phyloP scores from a whole-genome alignment of 1,140 invertebrate species.

The Orius insidiosus region DNA sequence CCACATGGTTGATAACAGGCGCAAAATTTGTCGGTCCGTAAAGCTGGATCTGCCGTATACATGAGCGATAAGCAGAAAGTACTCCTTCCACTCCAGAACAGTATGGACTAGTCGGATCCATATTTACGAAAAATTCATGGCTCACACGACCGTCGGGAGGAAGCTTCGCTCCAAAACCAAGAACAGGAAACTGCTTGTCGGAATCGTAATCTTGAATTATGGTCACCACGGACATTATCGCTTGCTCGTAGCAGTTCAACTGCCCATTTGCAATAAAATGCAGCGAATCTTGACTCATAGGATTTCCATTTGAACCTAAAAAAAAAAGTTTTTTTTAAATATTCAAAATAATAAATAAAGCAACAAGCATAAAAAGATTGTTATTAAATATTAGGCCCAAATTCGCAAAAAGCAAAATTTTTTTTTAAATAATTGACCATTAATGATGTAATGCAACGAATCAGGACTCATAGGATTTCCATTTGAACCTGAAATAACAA shows the following conservation, averaged over 20 bases:
- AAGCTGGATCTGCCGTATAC: slow-evolving; percentile 35
- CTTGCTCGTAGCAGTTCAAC: slow-evolving; percentile 38
- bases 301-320: slow-evolving; percentile 44
- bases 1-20: slow-evolving; percentile 40
- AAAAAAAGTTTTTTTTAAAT: too few relatives aligned
- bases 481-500: slow-evolving; percentile 44
- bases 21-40: slow-evolving; percentile 51
- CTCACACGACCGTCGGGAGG: slow-evolving; percentile 34
- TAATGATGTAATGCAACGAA: slow-evolving; percentile 40
- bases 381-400: neutral
- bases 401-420: neutral
- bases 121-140: slow-evolving; percentile 41
- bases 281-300: slow-evolving; percentile 33
- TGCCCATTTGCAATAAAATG: slow-evolving; percentile 32
- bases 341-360: too few relatives aligned
- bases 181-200: slow-evolving; percentile 36
- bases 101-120: slow-evolving; percentile 38
- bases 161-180: slow-evolving; percentile 38
- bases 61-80: slow-evolving; percentile 25
- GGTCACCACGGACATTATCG: slow-evolving; percentile 38
- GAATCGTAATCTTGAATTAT: slow-evolving; percentile 46
- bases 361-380: slow-evolving; percentile 2
- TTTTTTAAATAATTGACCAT: neutral
- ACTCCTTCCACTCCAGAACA: slow-evolving; percentile 30
- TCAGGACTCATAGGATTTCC: slow-evolving; percentile 34